phyloP scores from a whole-genome alignment of 2,888 invertebrate genomes.

The Cylloceria caligata region DNA sequence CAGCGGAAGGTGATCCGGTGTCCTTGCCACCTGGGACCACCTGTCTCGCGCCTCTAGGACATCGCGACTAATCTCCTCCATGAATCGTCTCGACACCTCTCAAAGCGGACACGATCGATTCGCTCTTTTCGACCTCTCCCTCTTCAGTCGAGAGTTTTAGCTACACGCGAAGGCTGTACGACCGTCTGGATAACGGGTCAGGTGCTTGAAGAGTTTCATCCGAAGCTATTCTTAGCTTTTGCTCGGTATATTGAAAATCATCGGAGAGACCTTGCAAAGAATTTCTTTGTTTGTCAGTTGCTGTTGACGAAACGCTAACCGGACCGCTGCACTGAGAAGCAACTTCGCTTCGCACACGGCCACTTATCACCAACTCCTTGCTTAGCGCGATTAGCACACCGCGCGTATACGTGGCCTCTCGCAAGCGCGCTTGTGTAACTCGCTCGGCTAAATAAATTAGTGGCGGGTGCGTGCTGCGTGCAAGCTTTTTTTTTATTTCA shows the following conservation, averaged over 20 bases:
- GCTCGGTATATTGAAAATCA: not conserved
- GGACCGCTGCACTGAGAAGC: constrained; percentile 33
- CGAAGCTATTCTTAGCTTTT: not conserved
- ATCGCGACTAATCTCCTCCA: constrained; percentile 55
- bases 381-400: constrained; percentile 77
- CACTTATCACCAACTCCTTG: constrained; percentile 75
- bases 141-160: not conserved
- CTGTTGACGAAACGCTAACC: constrained; percentile 56
- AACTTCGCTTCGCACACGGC: constrained; percentile 52
- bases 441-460: constrained; percentile 75
- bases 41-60: constrained; percentile 58
- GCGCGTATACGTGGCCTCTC: constrained; percentile 73
- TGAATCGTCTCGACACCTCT: constrained; percentile 59
- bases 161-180: not conserved
- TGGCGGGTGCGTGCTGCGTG: constrained; percentile 69
- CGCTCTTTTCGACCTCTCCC: constrained; percentile 6
- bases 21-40: constrained; percentile 60
- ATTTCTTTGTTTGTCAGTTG: constrained; percentile 56
- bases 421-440: constrained; percentile 71
- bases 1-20: constrained; percentile 50
- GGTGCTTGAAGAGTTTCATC: not conserved
- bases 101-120: constrained; percentile 39
- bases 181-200: not conserved
- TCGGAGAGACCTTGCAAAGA: constrained; percentile 13
- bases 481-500: constrained; percentile 55